phyloP scores from a whole-genome alignment of 1,140 invertebrate species.

The Melanaphis sacchari region DNA sequence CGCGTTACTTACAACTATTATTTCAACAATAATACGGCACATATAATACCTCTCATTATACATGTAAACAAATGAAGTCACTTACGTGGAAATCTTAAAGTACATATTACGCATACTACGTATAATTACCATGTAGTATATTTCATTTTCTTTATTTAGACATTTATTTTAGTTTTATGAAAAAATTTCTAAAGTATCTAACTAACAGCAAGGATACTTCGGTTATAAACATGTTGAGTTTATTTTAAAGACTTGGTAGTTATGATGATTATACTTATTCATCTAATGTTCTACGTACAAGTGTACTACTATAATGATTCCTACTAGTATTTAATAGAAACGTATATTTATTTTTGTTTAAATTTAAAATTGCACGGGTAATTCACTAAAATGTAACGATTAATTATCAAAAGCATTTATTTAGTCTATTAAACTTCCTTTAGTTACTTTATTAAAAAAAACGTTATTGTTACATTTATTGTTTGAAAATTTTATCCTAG shows the following conservation, averaged over 20 bases:
- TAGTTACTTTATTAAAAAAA: background rate
- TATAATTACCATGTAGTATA: too few relatives aligned
- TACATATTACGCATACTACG: background rate
- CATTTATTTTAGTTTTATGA: background rate
- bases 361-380: background rate
- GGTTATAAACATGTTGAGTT: background rate
- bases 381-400: background rate
- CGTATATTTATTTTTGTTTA: background rate
- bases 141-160: background rate
- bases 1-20: background rate
- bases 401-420: background rate
- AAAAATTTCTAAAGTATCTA: background rate
- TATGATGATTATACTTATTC: background rate
- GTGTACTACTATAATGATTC: background rate
- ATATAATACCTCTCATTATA: background rate
- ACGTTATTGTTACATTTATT: background rate
- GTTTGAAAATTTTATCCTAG: background rate
- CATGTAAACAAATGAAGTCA: background rate
- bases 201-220: background rate
- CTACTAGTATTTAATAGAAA: background rate
- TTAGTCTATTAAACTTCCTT: background rate
- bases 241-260: background rate
- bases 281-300: background rate
- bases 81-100: background rate
- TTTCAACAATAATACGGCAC: background rate